Evolutionary conservation across 2,113 vertebrate species (phyloP).

Genomic region (Catagonus wagneri): DNA sequence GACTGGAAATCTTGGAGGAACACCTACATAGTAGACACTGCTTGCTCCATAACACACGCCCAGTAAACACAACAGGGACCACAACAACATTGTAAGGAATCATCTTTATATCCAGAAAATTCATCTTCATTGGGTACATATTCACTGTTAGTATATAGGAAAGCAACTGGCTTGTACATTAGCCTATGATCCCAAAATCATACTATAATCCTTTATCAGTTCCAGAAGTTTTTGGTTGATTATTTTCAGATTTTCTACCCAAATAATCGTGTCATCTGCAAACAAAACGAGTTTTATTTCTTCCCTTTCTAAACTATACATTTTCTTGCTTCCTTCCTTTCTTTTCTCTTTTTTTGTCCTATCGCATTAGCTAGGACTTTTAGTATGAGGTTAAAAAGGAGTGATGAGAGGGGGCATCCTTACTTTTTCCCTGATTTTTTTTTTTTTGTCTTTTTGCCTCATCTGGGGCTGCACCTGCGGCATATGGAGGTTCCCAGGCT

Average conservation of each 20-base stretch:
- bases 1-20: background rate
- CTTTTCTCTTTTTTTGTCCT: background rate
- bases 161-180: background rate
- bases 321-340: background rate
- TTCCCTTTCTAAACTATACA: background rate
- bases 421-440: background rate
- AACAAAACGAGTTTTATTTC: background rate
- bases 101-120: background rate
- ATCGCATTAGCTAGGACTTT: background rate
- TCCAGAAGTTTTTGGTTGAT: background rate
- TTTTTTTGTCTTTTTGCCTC: no score
- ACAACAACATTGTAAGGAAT: background rate
- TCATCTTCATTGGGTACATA: background rate
- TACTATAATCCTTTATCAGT: background rate
- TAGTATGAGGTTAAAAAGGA: background rate
- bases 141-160: background rate
- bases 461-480: no score
- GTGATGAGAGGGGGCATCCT: background rate
- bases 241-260: conserved; percentile 21
- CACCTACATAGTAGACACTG: background rate
- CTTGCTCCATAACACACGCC: background rate
- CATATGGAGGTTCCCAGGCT: no score
- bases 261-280: background rate
- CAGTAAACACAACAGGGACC: background rate
- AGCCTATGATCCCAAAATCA: background rate